phyloP scores from a whole-genome alignment of 37 sponge, comb jelly and placozoan genomes.

The Diacarnus erythraeanus region DNA sequence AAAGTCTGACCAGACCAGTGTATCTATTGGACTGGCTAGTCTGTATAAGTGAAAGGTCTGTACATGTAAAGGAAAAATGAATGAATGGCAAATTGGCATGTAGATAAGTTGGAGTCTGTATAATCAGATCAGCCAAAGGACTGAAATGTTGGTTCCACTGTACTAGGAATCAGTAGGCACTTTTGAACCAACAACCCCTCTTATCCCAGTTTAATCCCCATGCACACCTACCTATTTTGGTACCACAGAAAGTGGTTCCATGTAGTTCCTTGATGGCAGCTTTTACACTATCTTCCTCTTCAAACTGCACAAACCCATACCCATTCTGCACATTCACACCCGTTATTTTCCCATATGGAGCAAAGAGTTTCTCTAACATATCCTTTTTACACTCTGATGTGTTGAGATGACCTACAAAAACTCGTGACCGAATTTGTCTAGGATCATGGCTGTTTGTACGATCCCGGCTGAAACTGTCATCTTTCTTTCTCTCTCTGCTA shows the following conservation, averaged over 20 bases:
- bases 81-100: no score
- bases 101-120: no score
- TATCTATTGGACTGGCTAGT: no score
- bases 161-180: no score
- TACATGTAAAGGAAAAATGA: no score
- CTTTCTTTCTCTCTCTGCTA: neutral
- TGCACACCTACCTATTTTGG: slow-evolving; percentile 47
- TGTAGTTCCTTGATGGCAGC: slow-evolving; percentile 49
- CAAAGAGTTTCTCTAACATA: slow-evolving; percentile 32
- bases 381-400: slow-evolving; percentile 30
- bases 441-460: slow-evolving; percentile 43
- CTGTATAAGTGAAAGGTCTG: no score
- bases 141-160: no score
- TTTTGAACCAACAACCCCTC: neutral
- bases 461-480: neutral
- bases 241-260: slow-evolving; percentile 34
- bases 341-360: slow-evolving; percentile 37
- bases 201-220: neutral
- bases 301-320: slow-evolving; percentile 72
- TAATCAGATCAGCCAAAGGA: no score
- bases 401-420: slow-evolving; percentile 63
- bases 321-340: slow-evolving; percentile 49
- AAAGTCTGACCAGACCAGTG: no score
- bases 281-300: slow-evolving; percentile 28
- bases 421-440: slow-evolving; percentile 26